Conservation (phyloP, 2,113 vertebrate genomes). For the Phalacrocorax aristotelis region DNA sequence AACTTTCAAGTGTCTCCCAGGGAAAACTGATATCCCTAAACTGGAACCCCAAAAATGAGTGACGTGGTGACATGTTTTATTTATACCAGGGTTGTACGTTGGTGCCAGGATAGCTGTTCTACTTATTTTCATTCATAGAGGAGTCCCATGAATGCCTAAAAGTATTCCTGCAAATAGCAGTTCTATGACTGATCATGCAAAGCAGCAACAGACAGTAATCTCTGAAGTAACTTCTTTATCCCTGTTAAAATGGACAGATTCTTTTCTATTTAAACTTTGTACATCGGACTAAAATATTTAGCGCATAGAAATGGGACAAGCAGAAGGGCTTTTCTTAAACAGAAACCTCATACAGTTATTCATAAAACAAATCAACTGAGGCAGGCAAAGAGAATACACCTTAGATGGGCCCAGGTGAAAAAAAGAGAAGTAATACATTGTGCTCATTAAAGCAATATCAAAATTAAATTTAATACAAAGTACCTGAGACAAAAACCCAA, state of each 20-base stretch:
- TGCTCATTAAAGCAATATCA: constrained; percentile 66
- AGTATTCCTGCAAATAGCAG: not conserved
- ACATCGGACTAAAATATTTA: constrained; percentile 12
- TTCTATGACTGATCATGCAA: not conserved
- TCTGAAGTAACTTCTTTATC: not conserved
- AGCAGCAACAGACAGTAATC: not conserved
- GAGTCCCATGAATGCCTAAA: not conserved
- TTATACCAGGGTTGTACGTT: not conserved
- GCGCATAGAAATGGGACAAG: not conserved
- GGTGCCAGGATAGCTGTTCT: not conserved
- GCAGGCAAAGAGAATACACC: constrained; percentile 39
- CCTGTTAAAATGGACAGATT: not conserved
- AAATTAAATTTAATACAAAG: constrained; percentile 74
- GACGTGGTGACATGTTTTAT: not conserved
- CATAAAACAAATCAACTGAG: constrained; percentile 39
- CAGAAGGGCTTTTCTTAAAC: constrained; percentile 23
- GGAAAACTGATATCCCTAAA: not conserved
- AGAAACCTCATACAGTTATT: constrained; percentile 38
- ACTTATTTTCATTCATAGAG: not conserved
- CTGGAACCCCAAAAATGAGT: not conserved
- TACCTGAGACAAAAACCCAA: constrained; percentile 73
- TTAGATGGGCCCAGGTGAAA: not conserved
- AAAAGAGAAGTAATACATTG: constrained; percentile 58
- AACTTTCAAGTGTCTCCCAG: not conserved
- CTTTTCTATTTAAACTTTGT: not conserved